Evolutionary conservation across 2,888 invertebrate genomes (phyloP).

Genomic region (Watsonalla cultraria): DNA sequence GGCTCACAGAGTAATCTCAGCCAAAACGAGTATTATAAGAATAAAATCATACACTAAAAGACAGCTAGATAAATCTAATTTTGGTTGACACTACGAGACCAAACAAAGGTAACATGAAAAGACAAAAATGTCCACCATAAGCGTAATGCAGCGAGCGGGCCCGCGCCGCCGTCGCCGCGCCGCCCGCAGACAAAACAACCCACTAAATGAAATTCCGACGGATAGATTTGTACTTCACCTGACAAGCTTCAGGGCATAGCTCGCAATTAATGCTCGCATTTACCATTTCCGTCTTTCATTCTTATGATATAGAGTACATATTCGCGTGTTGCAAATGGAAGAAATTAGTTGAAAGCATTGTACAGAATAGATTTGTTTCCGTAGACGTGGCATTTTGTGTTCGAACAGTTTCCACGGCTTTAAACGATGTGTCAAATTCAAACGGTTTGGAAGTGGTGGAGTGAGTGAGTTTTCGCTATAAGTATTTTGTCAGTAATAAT

Average conservation of each 20-base stretch:
- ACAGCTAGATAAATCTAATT: too few species aligned
- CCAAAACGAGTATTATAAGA: too few species aligned
- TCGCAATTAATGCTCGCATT: background rate
- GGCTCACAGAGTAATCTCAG: too few species aligned
- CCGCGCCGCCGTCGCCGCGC: background rate
- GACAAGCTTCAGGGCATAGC: slow-evolving; percentile 1
- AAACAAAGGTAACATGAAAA: background rate
- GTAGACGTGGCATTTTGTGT: slow-evolving; percentile 6
- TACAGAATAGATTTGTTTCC: slow-evolving; percentile 8
- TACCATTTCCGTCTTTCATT: background rate
- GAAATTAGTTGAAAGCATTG: slow-evolving; percentile 4
- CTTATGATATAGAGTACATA: background rate
- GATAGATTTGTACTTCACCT: slow-evolving; percentile 5
- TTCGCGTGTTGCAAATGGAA: background rate
- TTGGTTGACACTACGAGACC: too few species aligned
- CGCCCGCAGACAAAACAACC: background rate
- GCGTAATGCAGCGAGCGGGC: background rate
- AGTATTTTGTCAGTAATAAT: background rate
- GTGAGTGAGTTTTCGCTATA: background rate
- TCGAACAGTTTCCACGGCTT: slow-evolving; percentile 2
- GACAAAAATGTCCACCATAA: background rate
- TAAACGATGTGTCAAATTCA: slow-evolving; percentile 4
- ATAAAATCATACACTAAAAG: too few species aligned
- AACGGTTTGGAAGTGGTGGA: background rate
- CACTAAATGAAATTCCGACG: slow-evolving; percentile 2